Evolutionary conservation across 2,888 invertebrate genomes (phyloP).

Genomic region (Tiliacea citrago): DNA sequence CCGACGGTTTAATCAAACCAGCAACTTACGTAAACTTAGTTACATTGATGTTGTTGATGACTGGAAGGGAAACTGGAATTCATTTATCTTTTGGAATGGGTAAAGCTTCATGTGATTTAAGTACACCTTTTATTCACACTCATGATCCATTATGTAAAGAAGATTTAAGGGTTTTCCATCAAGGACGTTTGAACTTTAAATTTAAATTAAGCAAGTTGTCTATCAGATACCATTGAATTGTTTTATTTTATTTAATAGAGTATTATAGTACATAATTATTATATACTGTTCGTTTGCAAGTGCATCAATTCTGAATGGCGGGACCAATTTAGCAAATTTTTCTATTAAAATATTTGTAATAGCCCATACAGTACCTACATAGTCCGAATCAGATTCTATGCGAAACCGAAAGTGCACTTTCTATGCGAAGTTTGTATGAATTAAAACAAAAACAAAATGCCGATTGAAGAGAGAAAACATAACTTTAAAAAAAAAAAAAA

Average conservation of each 20-base stretch:
- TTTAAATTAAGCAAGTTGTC: not conserved
- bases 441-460: no score
- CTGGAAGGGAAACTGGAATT: conserved; percentile 37
- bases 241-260: not conserved
- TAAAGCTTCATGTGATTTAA: not conserved
- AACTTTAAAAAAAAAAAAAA: no score
- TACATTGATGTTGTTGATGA: conserved; percentile 27
- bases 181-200: not conserved
- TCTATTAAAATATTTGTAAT: no score
- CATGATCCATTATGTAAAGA: not conserved
- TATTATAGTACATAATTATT: no score
- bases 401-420: no score
- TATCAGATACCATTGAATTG: not conserved
- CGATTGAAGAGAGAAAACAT: no score
- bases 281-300: no score
- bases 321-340: not conserved
- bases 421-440: no score
- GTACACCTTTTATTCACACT: not conserved
- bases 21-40: conserved; percentile 60
- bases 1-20: conserved; percentile 67
- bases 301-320: not conserved
- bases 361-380: no score
- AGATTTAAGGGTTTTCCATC: not conserved
- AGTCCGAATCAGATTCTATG: no score
- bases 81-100: not conserved